Conservation (phyloP, 1,140 invertebrate genomes). For the Asobara japonica region DNA sequence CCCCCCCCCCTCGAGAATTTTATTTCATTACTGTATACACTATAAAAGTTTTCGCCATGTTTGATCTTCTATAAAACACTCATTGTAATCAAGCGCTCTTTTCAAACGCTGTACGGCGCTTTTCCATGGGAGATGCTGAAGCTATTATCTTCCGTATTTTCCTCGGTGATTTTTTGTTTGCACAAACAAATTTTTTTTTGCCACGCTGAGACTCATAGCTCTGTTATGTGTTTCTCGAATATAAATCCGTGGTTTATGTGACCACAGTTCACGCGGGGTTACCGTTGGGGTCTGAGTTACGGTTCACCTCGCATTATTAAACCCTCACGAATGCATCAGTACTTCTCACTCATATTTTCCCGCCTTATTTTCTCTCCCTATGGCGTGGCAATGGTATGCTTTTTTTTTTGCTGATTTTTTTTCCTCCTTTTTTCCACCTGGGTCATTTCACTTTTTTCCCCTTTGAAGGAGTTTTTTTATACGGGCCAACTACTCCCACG, state of each 20-base stretch:
- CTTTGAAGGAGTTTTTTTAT: neutral
- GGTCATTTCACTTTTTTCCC: neutral
- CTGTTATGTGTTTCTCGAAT: slow-evolving; percentile 28
- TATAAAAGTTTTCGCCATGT: too few relatives aligned
- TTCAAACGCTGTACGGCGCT: neutral
- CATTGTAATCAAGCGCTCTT: neutral
- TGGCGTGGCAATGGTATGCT: neutral
- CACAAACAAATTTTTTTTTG: neutral
- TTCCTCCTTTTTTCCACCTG: neutral
- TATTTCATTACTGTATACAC: too few relatives aligned
- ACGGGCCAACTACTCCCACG: slow-evolving; percentile 6
- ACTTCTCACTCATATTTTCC: slow-evolving; percentile 1
- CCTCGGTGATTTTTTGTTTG: neutral
- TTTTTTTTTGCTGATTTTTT: neutral
- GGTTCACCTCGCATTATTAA: slow-evolving; percentile 40
- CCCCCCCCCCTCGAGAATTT: too few relatives aligned
- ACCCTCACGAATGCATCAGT: slow-evolving; percentile 11
- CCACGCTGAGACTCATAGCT: neutral
- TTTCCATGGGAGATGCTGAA: neutral
- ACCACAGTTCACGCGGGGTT: slow-evolving; percentile 36
- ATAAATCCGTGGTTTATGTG: slow-evolving; percentile 42
- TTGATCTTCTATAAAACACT: neutral
- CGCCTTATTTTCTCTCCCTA: neutral
- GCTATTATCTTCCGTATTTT: slow-evolving; percentile 16
- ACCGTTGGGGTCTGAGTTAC: slow-evolving; percentile 28